Evolutionary conservation across 2,113 vertebrate species (phyloP).

Genomic region (Erpornis zantholeuca): DNA sequence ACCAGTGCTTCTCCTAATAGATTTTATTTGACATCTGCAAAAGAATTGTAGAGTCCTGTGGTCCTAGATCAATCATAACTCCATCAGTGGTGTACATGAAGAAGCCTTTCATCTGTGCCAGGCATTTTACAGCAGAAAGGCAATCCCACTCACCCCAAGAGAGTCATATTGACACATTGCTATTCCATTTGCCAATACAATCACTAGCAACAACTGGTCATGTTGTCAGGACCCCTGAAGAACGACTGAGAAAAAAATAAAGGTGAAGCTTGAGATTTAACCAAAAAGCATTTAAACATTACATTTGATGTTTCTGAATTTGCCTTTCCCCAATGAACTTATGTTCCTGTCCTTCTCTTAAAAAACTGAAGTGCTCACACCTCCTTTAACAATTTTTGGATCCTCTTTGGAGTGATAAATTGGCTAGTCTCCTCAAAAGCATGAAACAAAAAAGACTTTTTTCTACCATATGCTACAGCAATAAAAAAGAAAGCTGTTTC

Average conservation of each 20-base stretch:
- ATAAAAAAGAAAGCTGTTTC: conserved; percentile 56
- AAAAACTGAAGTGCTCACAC: neutral
- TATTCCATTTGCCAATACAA: neutral
- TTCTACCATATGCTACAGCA: conserved; percentile 31
- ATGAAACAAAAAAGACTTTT: neutral
- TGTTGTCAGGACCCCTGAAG: neutral
- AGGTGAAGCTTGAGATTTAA: neutral
- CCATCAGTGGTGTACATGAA: neutral
- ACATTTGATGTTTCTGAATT: neutral
- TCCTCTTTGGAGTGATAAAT: conserved; percentile 19
- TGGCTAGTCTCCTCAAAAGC: neutral
- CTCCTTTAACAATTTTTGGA: conserved; percentile 15
- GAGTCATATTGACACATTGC: neutral
- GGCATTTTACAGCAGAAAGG: neutral
- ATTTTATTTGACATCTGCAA: neutral
- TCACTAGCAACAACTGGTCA: neutral
- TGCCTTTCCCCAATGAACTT: neutral
- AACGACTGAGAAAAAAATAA: neutral
- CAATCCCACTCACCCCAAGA: neutral
- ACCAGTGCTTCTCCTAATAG: neutral
- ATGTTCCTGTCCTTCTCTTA: neutral
- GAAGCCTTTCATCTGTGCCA: neutral
- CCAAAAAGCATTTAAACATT: neutral
- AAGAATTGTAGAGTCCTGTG: neutral
- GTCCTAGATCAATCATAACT: neutral